Evolutionary conservation across 2,888 invertebrate genomes (phyloP).

Genomic region (Polydesmus complanatus): DNA sequence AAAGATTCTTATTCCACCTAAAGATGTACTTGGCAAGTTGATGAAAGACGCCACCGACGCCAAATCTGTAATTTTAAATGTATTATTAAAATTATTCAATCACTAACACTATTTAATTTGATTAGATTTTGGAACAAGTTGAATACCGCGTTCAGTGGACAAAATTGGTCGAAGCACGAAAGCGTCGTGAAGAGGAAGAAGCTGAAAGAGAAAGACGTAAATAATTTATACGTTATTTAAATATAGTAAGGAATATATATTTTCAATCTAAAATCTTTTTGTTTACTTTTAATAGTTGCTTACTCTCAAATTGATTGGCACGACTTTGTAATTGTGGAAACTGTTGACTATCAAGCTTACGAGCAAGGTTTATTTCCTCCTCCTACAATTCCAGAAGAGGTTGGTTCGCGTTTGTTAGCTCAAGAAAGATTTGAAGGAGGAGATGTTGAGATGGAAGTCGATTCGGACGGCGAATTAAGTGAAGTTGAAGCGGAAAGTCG

Average conservation of each 20-base stretch:
- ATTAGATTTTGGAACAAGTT: conserved; percentile 61
- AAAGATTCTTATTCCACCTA: conserved; percentile 86
- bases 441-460: conserved; percentile 20
- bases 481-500: conserved; percentile 51
- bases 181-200: conserved; percentile 85
- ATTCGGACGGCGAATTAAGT: conserved; percentile 42
- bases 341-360: conserved; percentile 94
- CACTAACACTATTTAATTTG: background rate
- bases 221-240: background rate
- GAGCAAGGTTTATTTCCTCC: conserved; percentile 85
- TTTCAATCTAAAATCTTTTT: background rate
- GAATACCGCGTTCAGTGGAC: conserved; percentile 94
- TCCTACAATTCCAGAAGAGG: conserved; percentile 92
- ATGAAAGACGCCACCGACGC: conserved; percentile 53
- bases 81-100: background rate
- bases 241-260: background rate
- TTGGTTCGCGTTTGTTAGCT: conserved; percentile 83
- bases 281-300: conserved; percentile 31
- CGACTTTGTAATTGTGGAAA: conserved; percentile 99
- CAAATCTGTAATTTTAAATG: conserved; percentile 44
- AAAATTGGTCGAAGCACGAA: conserved; percentile 82
- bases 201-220: conserved; percentile 76
- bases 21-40: conserved; percentile 66
- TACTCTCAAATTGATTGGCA: conserved; percentile 99
- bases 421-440: conserved; percentile 40